Conservation (phyloP, 2,888 invertebrate genomes). For the Hirtodrosophila trivittata region DNA sequence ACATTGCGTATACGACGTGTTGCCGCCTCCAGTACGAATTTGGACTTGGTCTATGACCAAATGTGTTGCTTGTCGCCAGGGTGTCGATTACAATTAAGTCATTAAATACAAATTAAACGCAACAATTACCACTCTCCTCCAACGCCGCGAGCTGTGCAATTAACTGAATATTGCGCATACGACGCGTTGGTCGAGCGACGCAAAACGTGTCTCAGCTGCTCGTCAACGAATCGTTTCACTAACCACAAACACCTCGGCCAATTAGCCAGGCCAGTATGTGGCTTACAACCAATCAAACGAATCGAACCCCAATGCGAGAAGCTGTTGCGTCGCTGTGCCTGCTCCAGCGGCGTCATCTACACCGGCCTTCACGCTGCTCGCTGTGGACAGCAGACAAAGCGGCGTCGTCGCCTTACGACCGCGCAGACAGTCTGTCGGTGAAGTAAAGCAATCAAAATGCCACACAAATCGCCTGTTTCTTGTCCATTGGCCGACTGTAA, state of each 20-base stretch:
- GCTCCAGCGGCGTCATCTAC: conserved; percentile 3
- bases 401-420: conserved; percentile 53
- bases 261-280: conserved; percentile 47
- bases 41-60: too few species aligned
- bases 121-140: conserved; percentile 37
- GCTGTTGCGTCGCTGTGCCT: conserved; percentile 16
- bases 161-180: conserved; percentile 66
- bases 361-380: conserved; percentile 60
- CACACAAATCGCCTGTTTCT: conserved; percentile 28
- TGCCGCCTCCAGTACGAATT: conserved; percentile 11
- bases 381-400: conserved; percentile 61
- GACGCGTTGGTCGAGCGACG: conserved; percentile 48
- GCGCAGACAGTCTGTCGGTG: conserved; percentile 72
- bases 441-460: conserved; percentile 74
- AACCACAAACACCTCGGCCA: conserved; percentile 34
- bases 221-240: conserved; percentile 29
- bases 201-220: conserved; percentile 32
- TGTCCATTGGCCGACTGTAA: conserved; percentile 44
- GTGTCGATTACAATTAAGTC: conserved; percentile 63
- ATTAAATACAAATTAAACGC: conserved; percentile 73
- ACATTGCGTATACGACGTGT: conserved; percentile 49
- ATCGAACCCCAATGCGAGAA: conserved; percentile 19
- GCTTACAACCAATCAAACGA: conserved; percentile 42
- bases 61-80: not conserved
- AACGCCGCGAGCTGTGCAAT: conserved; percentile 49